A percentile compares a stretch with the other conserved stretches of the same genome.
Evolutionary conservation across 2,888 invertebrate species (phyloP).

Genomic region (Catotricha subobsoleta): DNA sequence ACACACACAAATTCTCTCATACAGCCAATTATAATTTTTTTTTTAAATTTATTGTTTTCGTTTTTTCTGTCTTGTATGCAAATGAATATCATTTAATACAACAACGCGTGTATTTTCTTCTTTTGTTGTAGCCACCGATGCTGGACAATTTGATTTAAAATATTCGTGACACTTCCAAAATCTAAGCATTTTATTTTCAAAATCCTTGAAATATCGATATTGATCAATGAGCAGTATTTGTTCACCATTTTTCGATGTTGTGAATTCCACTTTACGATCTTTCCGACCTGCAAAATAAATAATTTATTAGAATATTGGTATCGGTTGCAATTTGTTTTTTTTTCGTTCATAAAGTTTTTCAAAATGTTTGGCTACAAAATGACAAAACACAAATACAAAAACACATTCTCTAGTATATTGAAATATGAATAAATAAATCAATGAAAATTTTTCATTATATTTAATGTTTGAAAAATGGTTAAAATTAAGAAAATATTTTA

Average conservation of each 20-base stretch:
- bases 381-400: no score
- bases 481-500: no score
- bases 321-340: no score
- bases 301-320: no score
- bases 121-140: slow-evolving; percentile 7
- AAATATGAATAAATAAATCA: no score
- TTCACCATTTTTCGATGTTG: slow-evolving; percentile 5
- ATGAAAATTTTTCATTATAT: no score
- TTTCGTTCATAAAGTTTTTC: no score
- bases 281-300: slow-evolving; percentile 1
- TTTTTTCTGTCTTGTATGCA: slow-evolving; percentile 1
- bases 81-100: slow-evolving; percentile 7
- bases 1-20: no score
- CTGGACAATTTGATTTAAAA: slow-evolving; percentile 7
- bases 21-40: no score
- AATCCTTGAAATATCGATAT: slow-evolving; percentile 4
- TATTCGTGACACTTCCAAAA: slow-evolving; percentile 9
- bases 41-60: background rate
- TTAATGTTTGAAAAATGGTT: no score
- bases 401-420: no score
- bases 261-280: slow-evolving; percentile 4
- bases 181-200: slow-evolving; percentile 4
- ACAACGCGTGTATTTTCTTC: slow-evolving; percentile 3
- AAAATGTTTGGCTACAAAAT: no score
- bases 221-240: slow-evolving; percentile 6